Evolutionary conservation across 2,797 vertebrate species (phyloP).

Genomic region (Sebastes miniatus): DNA sequence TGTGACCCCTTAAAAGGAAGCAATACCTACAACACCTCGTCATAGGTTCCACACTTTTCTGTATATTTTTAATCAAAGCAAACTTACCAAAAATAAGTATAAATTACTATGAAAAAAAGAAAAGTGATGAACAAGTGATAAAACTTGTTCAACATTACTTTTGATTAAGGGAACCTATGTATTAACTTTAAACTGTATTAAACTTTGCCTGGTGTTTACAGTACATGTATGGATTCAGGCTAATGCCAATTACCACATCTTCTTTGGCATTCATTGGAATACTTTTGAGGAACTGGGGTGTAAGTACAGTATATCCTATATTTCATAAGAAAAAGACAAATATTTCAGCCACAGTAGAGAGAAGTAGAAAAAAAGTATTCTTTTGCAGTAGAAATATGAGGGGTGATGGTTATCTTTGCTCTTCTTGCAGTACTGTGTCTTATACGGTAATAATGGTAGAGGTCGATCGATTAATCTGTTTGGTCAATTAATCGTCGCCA

Average conservation of each 20-base stretch:
- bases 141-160: background rate
- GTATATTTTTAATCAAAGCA: background rate
- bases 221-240: background rate
- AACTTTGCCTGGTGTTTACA: background rate
- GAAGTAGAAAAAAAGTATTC: background rate
- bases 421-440: background rate
- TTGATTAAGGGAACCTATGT: background rate
- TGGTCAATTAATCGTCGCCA: too few species aligned
- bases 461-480: too few species aligned
- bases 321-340: background rate
- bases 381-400: background rate
- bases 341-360: background rate
- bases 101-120: background rate
- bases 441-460: background rate
- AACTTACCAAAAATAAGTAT: background rate
- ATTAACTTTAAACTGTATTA: background rate
- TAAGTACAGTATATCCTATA: background rate
- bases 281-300: background rate
- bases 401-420: background rate
- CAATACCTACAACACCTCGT: background rate
- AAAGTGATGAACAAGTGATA: background rate
- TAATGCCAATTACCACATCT: background rate
- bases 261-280: background rate
- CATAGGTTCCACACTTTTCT: background rate
- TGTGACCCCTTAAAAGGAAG: background rate